Conservation (phyloP, 2,888 invertebrate species). For the Petrolisthes manimaculis region DNA sequence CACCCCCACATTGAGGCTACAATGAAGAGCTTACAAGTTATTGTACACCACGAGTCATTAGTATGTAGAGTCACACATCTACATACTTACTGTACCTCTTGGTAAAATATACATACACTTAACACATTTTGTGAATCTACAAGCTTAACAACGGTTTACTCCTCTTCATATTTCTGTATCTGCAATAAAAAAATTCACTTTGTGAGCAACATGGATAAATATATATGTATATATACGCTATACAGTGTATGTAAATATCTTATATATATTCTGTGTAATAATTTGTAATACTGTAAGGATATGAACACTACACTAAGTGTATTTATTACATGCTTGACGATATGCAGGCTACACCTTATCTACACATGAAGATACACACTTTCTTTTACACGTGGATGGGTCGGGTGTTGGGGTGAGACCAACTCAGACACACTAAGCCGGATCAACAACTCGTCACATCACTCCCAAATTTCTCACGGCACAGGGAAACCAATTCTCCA, state of each 20-base stretch:
- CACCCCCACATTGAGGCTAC: not conserved
- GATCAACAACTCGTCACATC: no score
- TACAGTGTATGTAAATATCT: slow-evolving; percentile 15
- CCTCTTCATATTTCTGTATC: not conserved
- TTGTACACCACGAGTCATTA: not conserved
- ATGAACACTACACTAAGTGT: slow-evolving; percentile 32
- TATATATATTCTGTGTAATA: slow-evolving; percentile 19
- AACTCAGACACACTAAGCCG: not conserved
- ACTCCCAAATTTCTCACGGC: no score
- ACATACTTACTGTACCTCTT: not conserved
- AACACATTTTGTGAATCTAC: slow-evolving; percentile 30
- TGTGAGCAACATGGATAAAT: slow-evolving; percentile 18
- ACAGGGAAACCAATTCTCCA: no score
- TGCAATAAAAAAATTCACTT: slow-evolving; percentile 13
- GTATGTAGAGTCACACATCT: not conserved
- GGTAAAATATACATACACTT: slow-evolving; percentile 31
- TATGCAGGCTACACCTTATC: slow-evolving; percentile 43
- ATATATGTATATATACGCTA: slow-evolving; percentile 1
- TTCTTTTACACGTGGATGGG: not conserved
- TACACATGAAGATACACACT: slow-evolving; percentile 17
- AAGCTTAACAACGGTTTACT: slow-evolving; percentile 30
- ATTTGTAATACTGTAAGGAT: slow-evolving; percentile 39
- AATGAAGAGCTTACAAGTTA: slow-evolving; percentile 11
- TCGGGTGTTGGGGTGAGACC: not conserved
- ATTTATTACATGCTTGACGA: slow-evolving; percentile 41